These are phyloP conservation scores for Nymphalis io DNA, from an alignment of 1,140 invertebrate genomes.

Conservation along the genomic window DNA sequence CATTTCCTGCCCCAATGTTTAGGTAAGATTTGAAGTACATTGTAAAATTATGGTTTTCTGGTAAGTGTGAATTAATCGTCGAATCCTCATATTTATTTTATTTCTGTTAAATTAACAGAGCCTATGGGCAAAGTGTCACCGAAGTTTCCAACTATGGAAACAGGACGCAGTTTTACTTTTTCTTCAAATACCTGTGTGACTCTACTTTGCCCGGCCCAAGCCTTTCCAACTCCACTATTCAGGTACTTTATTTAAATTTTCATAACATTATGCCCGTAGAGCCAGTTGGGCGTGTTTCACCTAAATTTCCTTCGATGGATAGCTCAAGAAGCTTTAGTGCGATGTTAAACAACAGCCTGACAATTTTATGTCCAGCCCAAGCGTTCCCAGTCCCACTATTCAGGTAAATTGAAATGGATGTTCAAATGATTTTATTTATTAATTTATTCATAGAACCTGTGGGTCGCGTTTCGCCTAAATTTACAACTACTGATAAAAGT, in stretches of 20 bases:
- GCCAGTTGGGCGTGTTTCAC: constrained; percentile 86
- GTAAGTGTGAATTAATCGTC: neutral
- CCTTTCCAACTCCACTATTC: constrained; percentile 82
- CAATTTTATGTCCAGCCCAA: constrained; percentile 84
- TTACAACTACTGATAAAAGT: constrained; percentile 86
- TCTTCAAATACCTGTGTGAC: constrained; percentile 70
- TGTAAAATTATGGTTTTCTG: neutral
- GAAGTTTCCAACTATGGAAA: constrained; percentile 81
- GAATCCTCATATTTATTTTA: neutral
- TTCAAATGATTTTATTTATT: constrained; percentile 32
- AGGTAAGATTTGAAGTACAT: constrained; percentile 69
- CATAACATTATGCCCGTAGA: constrained; percentile 80
- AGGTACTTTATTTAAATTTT: constrained; percentile 65
- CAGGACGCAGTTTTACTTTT: constrained; percentile 82
- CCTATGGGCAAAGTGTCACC: constrained; percentile 82
- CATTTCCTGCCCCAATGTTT: constrained; percentile 83
- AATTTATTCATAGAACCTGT: constrained; percentile 85
- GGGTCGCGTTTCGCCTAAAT: constrained; percentile 87
- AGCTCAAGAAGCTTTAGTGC: constrained; percentile 84
- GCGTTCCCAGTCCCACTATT: constrained; percentile 85
- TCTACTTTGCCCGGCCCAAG: constrained; percentile 84
- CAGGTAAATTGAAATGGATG: constrained; percentile 79
- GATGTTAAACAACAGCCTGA: constrained; percentile 82
- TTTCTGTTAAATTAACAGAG: constrained; percentile 70
- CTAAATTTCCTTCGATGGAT: constrained; percentile 84